phyloP scores from a whole-genome alignment of 2,888 invertebrate genomes.

The Entomobrya multifasciata region DNA sequence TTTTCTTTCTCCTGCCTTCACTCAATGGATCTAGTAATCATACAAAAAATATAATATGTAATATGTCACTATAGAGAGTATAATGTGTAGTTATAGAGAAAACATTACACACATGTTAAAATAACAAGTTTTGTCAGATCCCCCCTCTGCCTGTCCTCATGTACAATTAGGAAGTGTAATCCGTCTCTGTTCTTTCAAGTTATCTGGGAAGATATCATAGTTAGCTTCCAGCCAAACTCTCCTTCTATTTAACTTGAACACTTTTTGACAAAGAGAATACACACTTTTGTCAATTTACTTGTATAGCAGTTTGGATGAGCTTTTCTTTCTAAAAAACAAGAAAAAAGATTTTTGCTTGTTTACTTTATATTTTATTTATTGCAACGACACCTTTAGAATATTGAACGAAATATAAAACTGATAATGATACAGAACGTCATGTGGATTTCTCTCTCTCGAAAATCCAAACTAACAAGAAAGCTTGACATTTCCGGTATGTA shows the following conservation, averaged over 20 bases:
- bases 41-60: no score
- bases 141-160: constrained; percentile 42
- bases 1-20: constrained; percentile 8
- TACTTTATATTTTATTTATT: constrained; percentile 24
- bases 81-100: background rate
- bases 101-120: constrained; percentile 65
- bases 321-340: background rate
- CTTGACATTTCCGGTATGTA: no score
- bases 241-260: no score
- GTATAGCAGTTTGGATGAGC: background rate
- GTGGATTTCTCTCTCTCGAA: no score
- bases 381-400: background rate
- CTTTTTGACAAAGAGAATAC: constrained; percentile 9
- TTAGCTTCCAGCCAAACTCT: background rate
- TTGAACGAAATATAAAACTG: no score
- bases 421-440: no score
- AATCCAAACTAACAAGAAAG: no score
- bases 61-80: constrained; percentile 8
- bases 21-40: constrained; percentile 55
- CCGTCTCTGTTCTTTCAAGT: constrained; percentile 63
- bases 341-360: background rate
- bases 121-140: constrained; percentile 73
- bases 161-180: constrained; percentile 72
- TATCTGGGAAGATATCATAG: constrained; percentile 53
- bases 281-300: constrained; percentile 53